Conservation (phyloP, 2,888 invertebrate genomes). For the Monoplex corrugatus region DNA sequence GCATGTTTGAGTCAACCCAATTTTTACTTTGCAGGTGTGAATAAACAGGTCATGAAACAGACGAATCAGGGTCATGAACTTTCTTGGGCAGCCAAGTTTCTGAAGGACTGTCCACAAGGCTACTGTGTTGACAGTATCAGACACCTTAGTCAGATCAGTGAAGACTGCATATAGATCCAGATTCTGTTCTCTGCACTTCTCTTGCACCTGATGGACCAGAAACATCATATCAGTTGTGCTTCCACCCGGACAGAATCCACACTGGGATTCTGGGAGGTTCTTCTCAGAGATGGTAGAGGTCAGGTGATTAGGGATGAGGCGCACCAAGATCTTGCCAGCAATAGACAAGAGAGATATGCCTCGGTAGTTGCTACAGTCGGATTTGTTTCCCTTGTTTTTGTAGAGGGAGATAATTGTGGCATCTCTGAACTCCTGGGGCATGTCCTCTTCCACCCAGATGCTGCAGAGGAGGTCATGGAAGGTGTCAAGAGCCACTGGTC, state of each 20-base stretch:
- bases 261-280: too few relatives aligned
- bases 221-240: conserved; percentile 40
- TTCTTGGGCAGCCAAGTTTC: conserved; percentile 33
- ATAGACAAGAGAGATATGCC: conserved; percentile 33
- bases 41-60: too few relatives aligned
- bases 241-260: too few relatives aligned
- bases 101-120: conserved; percentile 5
- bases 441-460: conserved; percentile 23
- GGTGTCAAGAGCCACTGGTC: conserved; percentile 23
- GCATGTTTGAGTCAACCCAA: too few relatives aligned
- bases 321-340: conserved; percentile 24
- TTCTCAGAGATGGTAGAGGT: too few relatives aligned
- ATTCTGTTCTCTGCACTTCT: conserved; percentile 10
- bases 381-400: conserved; percentile 44
- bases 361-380: conserved; percentile 37
- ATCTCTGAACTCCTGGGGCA: conserved; percentile 26
- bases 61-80: conserved; percentile 8
- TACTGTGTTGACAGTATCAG: neutral
- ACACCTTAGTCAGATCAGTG: neutral
- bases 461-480: conserved; percentile 27
- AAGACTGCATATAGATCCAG: neutral
- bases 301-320: conserved; percentile 9
- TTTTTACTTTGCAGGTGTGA: too few relatives aligned
- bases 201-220: neutral
- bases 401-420: conserved; percentile 38